Conservation (phyloP, 2,888 invertebrate genomes). For the Heliconius hortense region DNA sequence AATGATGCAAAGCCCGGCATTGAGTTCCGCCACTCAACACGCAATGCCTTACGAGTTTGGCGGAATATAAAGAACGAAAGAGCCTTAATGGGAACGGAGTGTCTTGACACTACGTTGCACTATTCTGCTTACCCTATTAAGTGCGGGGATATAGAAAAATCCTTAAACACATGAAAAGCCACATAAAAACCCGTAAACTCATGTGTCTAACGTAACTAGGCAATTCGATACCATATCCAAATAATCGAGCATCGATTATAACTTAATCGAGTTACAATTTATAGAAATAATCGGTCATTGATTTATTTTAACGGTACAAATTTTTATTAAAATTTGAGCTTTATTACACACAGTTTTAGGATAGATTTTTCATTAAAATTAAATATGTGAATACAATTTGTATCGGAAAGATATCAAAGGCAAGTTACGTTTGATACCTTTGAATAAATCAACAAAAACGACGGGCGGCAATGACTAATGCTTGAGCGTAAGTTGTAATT, state of each 20-base stretch:
- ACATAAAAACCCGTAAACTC: not conserved
- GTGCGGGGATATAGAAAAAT: too few relatives aligned
- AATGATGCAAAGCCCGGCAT: too few relatives aligned
- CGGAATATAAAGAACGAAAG: fast-evolving
- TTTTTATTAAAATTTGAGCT: constrained; percentile 41
- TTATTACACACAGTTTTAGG: constrained; percentile 40
- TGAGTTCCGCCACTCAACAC: not conserved
- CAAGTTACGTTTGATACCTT: constrained; percentile 66
- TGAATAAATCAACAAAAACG: constrained; percentile 81
- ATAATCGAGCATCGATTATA: constrained; percentile 70
- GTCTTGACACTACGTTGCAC: too few relatives aligned
- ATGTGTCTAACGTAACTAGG: constrained; percentile 39
- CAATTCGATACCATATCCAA: constrained; percentile 51
- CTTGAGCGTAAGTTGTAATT: constrained; percentile 61
- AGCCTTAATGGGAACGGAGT: not conserved
- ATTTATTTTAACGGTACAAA: constrained; percentile 62
- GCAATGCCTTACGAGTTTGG: not conserved
- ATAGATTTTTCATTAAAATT: constrained; percentile 45
- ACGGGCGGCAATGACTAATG: constrained; percentile 78
- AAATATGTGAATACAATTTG: constrained; percentile 69
- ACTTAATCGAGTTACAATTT: constrained; percentile 57
- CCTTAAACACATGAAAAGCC: not conserved
- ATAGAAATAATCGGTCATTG: constrained; percentile 80
- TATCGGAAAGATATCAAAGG: constrained; percentile 74
- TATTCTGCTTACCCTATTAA: not conserved